phyloP scores from a whole-genome alignment of 1,140 invertebrate species.

The Drosophila triauraria region DNA sequence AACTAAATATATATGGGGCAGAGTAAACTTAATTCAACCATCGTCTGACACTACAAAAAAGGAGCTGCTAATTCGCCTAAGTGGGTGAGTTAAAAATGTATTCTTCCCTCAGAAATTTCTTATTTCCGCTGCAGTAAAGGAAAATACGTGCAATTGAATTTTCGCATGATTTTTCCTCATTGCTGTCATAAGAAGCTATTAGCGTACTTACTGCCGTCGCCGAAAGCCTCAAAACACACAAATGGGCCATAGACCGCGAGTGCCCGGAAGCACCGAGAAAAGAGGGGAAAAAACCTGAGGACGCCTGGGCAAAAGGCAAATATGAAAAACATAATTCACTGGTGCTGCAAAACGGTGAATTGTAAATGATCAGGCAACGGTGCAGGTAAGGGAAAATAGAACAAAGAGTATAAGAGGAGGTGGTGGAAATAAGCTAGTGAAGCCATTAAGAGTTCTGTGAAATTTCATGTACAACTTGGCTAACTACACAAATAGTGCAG shows the following conservation, averaged over 20 bases:
- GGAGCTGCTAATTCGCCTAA: background rate
- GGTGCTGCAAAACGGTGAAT: conserved; percentile 68
- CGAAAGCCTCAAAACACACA: conserved; percentile 35
- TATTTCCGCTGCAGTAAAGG: background rate
- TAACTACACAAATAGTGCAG: conserved; percentile 35
- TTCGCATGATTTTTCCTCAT: conserved; percentile 55
- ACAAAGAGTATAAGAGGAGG: conserved; percentile 4
- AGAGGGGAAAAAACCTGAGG: background rate
- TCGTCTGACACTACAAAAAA: background rate
- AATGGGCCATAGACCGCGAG: conserved; percentile 26
- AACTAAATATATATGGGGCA: background rate
- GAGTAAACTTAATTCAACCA: background rate
- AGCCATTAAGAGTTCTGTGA: conserved; percentile 61
- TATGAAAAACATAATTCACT: conserved; percentile 72
- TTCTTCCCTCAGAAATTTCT: background rate
- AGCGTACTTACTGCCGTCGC: conserved; percentile 61
- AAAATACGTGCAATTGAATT: conserved; percentile 43
- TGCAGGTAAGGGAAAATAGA: conserved; percentile 10
- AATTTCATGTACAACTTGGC: conserved; percentile 45
- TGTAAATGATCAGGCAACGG: conserved; percentile 69
- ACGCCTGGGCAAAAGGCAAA: conserved; percentile 44
- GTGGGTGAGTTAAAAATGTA: too few relatives aligned
- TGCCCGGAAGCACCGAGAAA: conserved; percentile 26
- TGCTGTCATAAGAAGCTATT: conserved; percentile 74
- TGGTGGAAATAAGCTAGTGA: conserved; percentile 28